phyloP scores from a whole-genome alignment of 2,797 vertebrate species.

The Acanthis flammea region DNA sequence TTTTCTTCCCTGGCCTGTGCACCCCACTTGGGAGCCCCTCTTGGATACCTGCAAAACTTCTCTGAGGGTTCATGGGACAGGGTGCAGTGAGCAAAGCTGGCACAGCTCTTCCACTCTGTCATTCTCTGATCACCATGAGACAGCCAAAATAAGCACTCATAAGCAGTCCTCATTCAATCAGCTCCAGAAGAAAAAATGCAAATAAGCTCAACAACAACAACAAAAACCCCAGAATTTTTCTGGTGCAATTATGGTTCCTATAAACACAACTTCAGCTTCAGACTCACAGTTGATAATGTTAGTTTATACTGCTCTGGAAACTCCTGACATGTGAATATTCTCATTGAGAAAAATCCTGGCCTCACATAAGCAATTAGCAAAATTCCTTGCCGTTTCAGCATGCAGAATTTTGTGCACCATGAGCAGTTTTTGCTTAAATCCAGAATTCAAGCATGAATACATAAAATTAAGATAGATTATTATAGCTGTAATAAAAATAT shows the following conservation, averaged over 20 bases:
- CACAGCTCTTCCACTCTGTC: not conserved
- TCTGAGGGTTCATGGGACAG: not conserved
- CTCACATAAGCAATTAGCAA: conserved; percentile 18
- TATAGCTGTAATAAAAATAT: conserved; percentile 41
- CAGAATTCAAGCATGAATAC: not conserved
- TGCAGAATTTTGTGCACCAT: conserved; percentile 1
- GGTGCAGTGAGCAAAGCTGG: not conserved
- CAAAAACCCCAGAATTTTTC: not conserved
- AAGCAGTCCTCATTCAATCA: not conserved
- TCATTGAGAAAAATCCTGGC: conserved; percentile 6
- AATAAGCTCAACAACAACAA: not conserved
- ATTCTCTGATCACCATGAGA: not conserved
- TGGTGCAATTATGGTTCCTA: not conserved
- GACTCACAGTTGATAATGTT: not conserved
- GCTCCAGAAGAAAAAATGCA: conserved; percentile 18
- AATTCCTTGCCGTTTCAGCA: not conserved
- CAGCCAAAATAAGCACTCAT: conserved; percentile 19
- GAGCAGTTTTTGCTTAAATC: conserved; percentile 47
- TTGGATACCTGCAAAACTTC: not conserved
- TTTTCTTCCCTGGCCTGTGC: not conserved
- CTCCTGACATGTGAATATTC: not conserved
- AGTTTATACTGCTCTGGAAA: conserved; percentile 16
- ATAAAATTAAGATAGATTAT: conserved; percentile 26
- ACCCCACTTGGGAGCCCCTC: not conserved
- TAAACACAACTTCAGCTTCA: not conserved